Percentiles rank a stretch among this genome's conserved stretches.
Conservation (phyloP, 1,140 invertebrate species). For the Neodiprion lecontei region DNA sequence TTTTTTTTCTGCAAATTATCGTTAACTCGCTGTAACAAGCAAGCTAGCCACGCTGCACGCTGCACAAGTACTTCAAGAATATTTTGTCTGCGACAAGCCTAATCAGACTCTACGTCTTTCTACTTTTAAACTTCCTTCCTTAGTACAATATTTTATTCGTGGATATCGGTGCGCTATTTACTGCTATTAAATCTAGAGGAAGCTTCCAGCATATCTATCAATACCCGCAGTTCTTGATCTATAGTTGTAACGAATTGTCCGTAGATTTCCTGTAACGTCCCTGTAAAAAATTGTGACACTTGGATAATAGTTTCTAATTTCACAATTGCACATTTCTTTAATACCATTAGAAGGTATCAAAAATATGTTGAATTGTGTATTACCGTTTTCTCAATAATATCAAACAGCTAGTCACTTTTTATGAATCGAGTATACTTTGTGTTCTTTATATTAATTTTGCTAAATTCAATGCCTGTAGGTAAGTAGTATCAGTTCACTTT, state of each 20-base stretch:
- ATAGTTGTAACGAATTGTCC: neutral
- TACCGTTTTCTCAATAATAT: too few relatives aligned
- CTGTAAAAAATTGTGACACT: conserved; percentile 10
- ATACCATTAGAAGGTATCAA: too few relatives aligned
- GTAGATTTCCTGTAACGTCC: neutral
- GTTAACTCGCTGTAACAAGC: conserved; percentile 25
- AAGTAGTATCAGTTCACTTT: neutral
- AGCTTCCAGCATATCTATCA: too few relatives aligned
- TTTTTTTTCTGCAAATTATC: conserved; percentile 35
- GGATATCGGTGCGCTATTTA: neutral
- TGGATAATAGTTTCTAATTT: conserved; percentile 4
- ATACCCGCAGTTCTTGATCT: neutral
- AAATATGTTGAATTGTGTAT: too few relatives aligned
- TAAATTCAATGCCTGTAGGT: neutral
- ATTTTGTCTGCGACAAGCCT: conserved; percentile 54
- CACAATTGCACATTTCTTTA: too few relatives aligned
- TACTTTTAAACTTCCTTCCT: conserved; percentile 12
- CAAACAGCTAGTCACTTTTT: neutral
- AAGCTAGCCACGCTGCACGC: conserved; percentile 12
- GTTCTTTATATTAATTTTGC: neutral
- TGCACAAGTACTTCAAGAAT: conserved; percentile 23
- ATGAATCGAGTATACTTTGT: neutral
- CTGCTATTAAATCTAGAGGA: too few relatives aligned
- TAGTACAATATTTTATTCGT: conserved; percentile 15
- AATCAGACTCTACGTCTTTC: conserved; percentile 52